Evolutionary conservation across 1,140 invertebrate species (phyloP).

Genomic region (Muscidifurax raptorellus): DNA sequence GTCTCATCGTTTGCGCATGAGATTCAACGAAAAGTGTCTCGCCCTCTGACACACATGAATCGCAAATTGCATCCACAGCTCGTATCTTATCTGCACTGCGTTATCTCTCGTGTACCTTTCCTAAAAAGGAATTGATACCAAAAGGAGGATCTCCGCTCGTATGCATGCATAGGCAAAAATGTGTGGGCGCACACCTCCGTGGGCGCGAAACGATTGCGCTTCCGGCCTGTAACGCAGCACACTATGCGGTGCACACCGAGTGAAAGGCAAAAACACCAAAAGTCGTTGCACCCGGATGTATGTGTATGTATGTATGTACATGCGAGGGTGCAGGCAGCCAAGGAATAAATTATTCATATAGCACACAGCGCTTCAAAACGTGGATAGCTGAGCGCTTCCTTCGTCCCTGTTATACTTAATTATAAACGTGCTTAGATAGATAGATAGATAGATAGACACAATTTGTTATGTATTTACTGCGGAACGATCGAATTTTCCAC

Average conservation of each 20-base stretch:
- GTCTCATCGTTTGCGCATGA: neutral
- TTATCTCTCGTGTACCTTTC: neutral
- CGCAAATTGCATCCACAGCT: neutral
- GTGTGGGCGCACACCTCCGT: neutral
- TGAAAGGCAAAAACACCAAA: conserved; percentile 29
- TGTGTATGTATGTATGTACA: neutral
- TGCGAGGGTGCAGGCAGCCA: neutral
- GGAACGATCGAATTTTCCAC: conserved; percentile 5
- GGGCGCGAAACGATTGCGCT: neutral
- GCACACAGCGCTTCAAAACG: conserved; percentile 29
- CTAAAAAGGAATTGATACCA: neutral
- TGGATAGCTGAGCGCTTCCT: conserved; percentile 4
- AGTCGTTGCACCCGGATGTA: conserved; percentile 30
- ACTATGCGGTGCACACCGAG: neutral
- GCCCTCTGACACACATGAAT: neutral
- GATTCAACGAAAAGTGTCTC: neutral
- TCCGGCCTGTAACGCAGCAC: conserved; percentile 10
- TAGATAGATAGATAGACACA: neutral
- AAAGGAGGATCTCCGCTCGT: neutral
- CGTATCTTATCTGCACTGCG: neutral
- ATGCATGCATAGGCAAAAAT: neutral
- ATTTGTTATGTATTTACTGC: too few species aligned
- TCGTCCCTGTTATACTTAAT: neutral
- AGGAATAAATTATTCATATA: conserved; percentile 46
- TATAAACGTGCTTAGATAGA: neutral